Base-by-base conservation (phyloP, 2,113 vertebrate species). In the Oryzias woworae region DNA sequence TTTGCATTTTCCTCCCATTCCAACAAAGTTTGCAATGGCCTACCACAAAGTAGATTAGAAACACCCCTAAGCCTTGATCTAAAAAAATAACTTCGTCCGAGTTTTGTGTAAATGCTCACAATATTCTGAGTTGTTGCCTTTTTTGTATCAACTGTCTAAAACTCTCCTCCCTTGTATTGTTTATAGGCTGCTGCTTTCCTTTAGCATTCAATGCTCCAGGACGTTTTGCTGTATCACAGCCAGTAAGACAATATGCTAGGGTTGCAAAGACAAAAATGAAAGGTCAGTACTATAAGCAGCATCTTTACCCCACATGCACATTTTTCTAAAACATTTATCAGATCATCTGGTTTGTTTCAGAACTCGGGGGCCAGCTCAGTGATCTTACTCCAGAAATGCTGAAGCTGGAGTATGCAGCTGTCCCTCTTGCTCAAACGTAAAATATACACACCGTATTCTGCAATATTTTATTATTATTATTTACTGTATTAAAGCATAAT, bases 301-400 rank as follows among this genome's bases (percentile, higher is more conserved):
- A 0, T 26, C 14, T 0, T 52, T 17, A 24, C 18, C 22, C 20
- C 28, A 28, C 14, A 14, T 26, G 3, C n/a, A 2, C 52, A 18
- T 22, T 16, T 7, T 4, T 16, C 22, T 4, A 3, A 1, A 22
- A 43, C 23, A 3, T 26, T 62, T 42, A 1, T 60, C 58, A 58
- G 18, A 14, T 54, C 7, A 1, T 20, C 49, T 41, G 41, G 0
- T 66, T 52, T 60, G 41, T 24, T 63, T 0, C 50, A 97, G 96
- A 61, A n/a, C 62, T 57, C 43, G 82, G 83, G 52, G 95, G 93
- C 83, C 95, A 93, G 15, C 89, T 96, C 43, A 88, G 93, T 71
- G 96, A 97, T 65, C 92, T 94, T 4, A 69, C 92, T 24, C 82
- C 92, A 28, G 91, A 93, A 1, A 83, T 89, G 74, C 79, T 98